Evolutionary conservation across 53 echinoderm and acorn worm species (phyloP), one percentile per base, ranked within the genome.

Genomic region (Henricia sp.): DNA sequence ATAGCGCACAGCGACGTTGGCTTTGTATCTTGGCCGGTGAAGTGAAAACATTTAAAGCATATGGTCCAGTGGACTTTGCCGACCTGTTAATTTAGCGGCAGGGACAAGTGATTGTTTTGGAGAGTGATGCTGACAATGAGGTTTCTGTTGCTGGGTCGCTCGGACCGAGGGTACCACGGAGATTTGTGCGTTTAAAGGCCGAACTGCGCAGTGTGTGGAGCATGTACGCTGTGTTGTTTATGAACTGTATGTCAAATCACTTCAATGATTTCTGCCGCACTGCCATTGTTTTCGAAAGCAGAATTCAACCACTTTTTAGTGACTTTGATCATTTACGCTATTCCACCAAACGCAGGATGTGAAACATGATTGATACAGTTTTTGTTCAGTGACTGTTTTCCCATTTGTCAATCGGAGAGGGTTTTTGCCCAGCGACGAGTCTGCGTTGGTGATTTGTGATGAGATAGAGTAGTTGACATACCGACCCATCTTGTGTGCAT

Each of bases 41-140:
- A 60, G 62, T 25, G 62, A 60, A 60, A 60, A 60, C 62, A 60
- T 60, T 60, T 32, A 29, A 60, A 60, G 62, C 62, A 60, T 60
- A 60, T 33, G 62, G 33, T 60, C 33, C 14, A 17, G 2, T n/a
- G 62, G 30, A 10, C 30, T 0, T 9, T 27, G 33, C 33, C 62
- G 10, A 33, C 29, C 62, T 60, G 62, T 60, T 60, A 60, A 60
- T 60, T 60, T 60, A 60, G 62, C 33, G 62, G 29, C 33, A 29
- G 17, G 30, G 16, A 60, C 62, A 60, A 60, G 12, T 60, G 62
- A 60, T 60, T 60, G 62, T 29, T 34, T 17, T 60, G 13, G 13
- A 34, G 62, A 60, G 32, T 60, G 13, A 17, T 32, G 62, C 33
- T 60, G 62, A 60, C 62, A 60, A 60, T 60, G 62, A 60, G 62